These are phyloP conservation scores for Brachionus rotundiformis DNA, from an alignment of 1,140 invertebrate genomes.

Conservation along the genomic window DNA sequence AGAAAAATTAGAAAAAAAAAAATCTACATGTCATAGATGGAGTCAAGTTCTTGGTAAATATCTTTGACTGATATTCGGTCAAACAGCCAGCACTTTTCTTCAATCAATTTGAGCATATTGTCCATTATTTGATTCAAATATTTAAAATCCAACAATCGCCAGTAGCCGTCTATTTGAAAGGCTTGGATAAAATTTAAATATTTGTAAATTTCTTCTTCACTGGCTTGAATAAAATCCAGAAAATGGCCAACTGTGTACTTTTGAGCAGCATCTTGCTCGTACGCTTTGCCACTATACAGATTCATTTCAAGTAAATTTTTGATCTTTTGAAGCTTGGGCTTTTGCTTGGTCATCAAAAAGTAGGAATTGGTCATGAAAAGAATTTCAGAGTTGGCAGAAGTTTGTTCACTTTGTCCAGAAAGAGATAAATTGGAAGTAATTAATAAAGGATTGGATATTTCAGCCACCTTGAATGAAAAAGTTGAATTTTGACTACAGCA, in stretches of 20 bases:
- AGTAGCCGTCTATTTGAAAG: conserved; percentile 38
- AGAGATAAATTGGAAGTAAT: background rate
- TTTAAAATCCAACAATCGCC: conserved; percentile 34
- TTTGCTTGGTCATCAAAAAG: conserved; percentile 27
- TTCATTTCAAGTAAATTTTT: conserved; percentile 45
- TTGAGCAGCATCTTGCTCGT: conserved; percentile 16
- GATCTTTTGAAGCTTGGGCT: conserved; percentile 34
- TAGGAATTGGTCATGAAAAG: conserved; percentile 39
- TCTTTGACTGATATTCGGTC: conserved; percentile 39
- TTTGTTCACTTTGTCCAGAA: background rate
- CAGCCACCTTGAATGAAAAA: conserved; percentile 49
- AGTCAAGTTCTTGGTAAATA: conserved; percentile 15
- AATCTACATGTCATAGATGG: conserved; percentile 28
- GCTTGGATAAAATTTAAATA: conserved; percentile 47
- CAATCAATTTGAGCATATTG: conserved; percentile 28
- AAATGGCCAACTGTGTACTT: conserved; percentile 25
- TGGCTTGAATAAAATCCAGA: conserved; percentile 24
- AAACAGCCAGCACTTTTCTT: conserved; percentile 42
- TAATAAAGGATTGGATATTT: conserved; percentile 46
- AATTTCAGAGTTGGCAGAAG: background rate
- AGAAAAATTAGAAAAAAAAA: background rate
- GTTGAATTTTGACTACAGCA: conserved; percentile 47
- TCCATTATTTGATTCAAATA: conserved; percentile 35
- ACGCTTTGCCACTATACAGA: conserved; percentile 44
- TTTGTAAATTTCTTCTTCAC: conserved; percentile 44